Evolutionary conservation across 2,113 vertebrate species (phyloP), one percentile per base, ranked within the genome.

Genomic region (Hyaena hyaena): DNA sequence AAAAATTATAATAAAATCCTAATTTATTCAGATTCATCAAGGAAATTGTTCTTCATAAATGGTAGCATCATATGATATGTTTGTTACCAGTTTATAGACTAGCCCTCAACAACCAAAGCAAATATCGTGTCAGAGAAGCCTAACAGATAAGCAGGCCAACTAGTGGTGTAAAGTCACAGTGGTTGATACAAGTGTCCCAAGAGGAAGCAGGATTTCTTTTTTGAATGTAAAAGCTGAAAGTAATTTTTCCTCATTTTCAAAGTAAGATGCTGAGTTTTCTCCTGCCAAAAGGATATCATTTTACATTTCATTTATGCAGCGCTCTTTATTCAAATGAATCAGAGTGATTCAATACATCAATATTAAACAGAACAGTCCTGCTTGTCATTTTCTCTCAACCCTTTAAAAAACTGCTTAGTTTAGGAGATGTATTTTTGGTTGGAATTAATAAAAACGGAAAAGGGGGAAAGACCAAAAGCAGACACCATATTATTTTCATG

Each of bases 1-100:
- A 76, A 87, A 96, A 97, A 94, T 79, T 88, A 88, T 53, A 95
- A 97, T 90, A 96, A 98, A 95, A 96, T 88, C 90, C 88, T 97
- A 96, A 97, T 97, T 95, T 95, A 96, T 95, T 97, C 92, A 96
- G 84, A 95, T 84, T 96, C 85, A 95, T 97, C 96, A 96, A 97
- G 93, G 85, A 97, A 97, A 97, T 88, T 97, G 71, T 96, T 97
- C 73, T 95, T 73, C 61, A 28, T 79, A 96, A 96, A 96, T 85
- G 50, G 81, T 80, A 95, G 43, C 53, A 92, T 84, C 76, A 84
- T 53, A 90, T 39, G 91, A 5, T 48, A 81, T 50, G 95, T 91
- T 87, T 43, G 58, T 73, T 88, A 85, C 11, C 33, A 92, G 90
- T 90, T 82, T 43, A 88, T 4, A 95, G 19, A 92, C 61, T 17